Base-by-base conservation (phyloP, 2,113 vertebrate species). In the Ceuthmochares aereus region DNA sequence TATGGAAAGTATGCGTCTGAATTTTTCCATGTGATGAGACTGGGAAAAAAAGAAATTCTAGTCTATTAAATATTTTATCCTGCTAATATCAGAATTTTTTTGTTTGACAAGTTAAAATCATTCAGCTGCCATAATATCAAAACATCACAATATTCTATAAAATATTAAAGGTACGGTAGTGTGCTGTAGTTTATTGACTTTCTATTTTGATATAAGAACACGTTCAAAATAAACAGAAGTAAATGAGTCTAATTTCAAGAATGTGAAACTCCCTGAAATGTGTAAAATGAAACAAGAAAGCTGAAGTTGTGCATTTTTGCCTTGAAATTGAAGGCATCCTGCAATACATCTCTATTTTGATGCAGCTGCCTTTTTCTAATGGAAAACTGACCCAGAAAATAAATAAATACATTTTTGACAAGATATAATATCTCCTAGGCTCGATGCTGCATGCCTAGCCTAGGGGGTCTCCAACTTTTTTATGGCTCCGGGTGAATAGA, bases 401-500 rank as follows among this genome's bases (percentile, higher is more conserved):
- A 83, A 93, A 92, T n/a, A 93, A 76, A 80, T 37, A 14, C 9
- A 6, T 56, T 91, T 92, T 55, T 58, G 21, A 90, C 7, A 25
- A 60, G 87, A 9, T 80, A 13, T 42, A 43, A 3, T 70, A 60
- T 73, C 82, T 93, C 37, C 82, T 43, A 59, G 52, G 79, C 52
- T 66, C 90, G 37, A 40, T 80, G 20, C 56, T 47, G n/a, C 0
- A 25, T 55, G 72, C 56, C 32, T 96, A 94, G 90, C 95, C 95
- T 91, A 74, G 96, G 68, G 93, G 90, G 92, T 93, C 95, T 86
- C 87, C 68, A 62, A 83, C 52, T 67, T 93, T 96, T 94, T 6
- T 52, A 20, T 93, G 85, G 78, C 96, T 96, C 6, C 7, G 0
- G 87, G 90, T 94, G 82, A 94, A 27, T 78, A 90, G 93, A 62